A percentile compares a stretch with the other conserved stretches of the same genome.
Conservation (phyloP, 1,140 invertebrate genomes). For the Wiebesia pumilae region DNA sequence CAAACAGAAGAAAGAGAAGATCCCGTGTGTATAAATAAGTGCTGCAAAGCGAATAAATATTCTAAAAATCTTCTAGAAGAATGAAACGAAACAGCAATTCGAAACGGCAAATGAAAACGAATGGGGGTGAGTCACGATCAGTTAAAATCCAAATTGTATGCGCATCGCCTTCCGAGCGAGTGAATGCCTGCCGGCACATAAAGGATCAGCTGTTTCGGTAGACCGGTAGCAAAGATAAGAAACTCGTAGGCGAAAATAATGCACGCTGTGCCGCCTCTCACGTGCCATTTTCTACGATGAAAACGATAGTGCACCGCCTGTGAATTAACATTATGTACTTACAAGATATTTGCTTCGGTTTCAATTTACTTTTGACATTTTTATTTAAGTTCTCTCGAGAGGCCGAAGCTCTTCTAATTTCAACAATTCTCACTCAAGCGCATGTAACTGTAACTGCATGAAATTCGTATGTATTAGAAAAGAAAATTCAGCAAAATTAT, state of each 20-base stretch:
- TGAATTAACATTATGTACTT: not conserved
- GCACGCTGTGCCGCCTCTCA: not conserved
- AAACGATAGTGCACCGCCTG: not conserved
- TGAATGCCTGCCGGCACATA: not conserved
- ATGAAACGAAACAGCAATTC: not conserved
- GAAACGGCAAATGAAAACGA: not conserved
- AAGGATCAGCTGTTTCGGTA: conserved; percentile 3
- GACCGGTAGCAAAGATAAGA: conserved; percentile 12
- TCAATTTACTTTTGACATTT: not conserved
- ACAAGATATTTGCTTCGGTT: not conserved
- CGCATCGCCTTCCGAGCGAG: not conserved
- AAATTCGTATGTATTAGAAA: too few relatives aligned
- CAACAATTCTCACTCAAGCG: too few relatives aligned
- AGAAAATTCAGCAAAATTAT: too few relatives aligned
- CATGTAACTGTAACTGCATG: too few relatives aligned
- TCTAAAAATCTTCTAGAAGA: not conserved
- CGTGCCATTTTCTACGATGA: not conserved
- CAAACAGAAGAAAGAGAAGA: not conserved
- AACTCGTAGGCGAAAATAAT: not conserved
- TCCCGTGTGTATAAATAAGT: not conserved
- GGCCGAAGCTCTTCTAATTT: too few relatives aligned
- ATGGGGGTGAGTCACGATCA: not conserved
- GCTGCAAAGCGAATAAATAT: not conserved
- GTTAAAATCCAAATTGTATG: not conserved
- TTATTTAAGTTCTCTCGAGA: too few relatives aligned